Evolutionary conservation across 2,888 invertebrate species (phyloP).

Genomic region (Machimus rusticus): DNA sequence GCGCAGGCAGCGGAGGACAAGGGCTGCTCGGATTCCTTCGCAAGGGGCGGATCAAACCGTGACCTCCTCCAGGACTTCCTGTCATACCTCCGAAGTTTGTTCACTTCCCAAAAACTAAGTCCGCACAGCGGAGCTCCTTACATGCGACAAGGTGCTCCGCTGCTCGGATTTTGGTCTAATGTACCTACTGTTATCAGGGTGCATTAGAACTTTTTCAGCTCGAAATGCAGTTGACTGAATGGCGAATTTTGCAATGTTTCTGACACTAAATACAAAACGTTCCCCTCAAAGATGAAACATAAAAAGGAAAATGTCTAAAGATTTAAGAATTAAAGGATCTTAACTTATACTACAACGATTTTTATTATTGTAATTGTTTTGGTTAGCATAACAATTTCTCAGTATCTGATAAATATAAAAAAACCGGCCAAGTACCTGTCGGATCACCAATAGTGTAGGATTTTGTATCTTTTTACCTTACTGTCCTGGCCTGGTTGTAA

Average conservation of each 20-base stretch:
- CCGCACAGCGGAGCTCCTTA: background rate
- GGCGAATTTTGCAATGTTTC: background rate
- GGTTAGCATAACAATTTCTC: too few species aligned
- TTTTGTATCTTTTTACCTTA: too few species aligned
- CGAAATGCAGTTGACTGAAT: too few species aligned
- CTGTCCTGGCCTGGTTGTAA: too few species aligned
- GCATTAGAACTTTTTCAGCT: background rate
- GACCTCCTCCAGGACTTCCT: slow-evolving; percentile 10
- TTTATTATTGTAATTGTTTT: too few species aligned
- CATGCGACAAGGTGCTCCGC: background rate
- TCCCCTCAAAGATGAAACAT: too few species aligned
- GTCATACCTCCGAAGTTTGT: background rate
- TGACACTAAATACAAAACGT: background rate
- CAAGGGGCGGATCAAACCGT: background rate
- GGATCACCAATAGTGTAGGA: too few species aligned
- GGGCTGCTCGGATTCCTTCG: background rate
- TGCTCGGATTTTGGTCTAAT: background rate
- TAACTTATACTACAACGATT: too few species aligned
- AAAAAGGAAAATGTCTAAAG: too few species aligned
- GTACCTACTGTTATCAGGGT: background rate
- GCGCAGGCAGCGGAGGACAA: background rate
- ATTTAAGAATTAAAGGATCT: too few species aligned
- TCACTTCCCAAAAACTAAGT: background rate
- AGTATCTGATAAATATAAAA: too few species aligned
- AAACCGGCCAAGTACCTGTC: too few species aligned